Evolutionary conservation across 2,888 invertebrate species (phyloP).

Genomic region (Nycteola revayana): DNA sequence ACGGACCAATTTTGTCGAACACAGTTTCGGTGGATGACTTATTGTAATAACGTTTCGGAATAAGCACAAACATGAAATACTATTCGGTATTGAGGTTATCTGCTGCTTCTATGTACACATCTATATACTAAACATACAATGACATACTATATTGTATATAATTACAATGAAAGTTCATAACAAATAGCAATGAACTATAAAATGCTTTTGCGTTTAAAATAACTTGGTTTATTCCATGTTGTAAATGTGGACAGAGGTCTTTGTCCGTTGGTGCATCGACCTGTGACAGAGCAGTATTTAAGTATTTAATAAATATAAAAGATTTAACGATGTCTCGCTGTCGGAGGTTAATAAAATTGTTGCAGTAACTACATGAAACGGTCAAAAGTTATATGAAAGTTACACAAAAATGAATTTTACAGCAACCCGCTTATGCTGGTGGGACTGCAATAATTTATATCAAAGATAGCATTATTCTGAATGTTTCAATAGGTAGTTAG

Average conservation of each 20-base stretch:
- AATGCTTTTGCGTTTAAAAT: too few relatives aligned
- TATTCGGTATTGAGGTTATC: slow-evolving; percentile 15
- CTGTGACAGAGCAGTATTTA: slow-evolving; percentile 6
- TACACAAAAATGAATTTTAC: too few relatives aligned
- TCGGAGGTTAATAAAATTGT: slow-evolving; percentile 10
- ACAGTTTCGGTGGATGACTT: slow-evolving; percentile 32
- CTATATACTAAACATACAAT: slow-evolving; percentile 16
- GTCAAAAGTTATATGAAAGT: neutral
- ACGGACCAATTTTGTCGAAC: slow-evolving; percentile 45
- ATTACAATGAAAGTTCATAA: too few relatives aligned
- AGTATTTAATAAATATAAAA: slow-evolving; percentile 11
- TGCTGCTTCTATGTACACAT: too few relatives aligned
- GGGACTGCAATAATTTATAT: too few relatives aligned
- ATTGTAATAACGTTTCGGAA: slow-evolving; percentile 31
- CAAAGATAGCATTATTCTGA: too few relatives aligned
- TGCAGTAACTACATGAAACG: slow-evolving; percentile 1
- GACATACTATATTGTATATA: neutral
- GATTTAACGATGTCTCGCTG: slow-evolving; percentile 5
- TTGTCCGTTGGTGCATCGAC: slow-evolving; percentile 12
- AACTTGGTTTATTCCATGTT: slow-evolving; percentile 4
- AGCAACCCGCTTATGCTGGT: too few relatives aligned
- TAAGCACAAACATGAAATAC: slow-evolving; percentile 27
- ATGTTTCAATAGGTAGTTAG: too few relatives aligned
- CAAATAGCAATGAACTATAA: too few relatives aligned
- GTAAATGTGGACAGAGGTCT: slow-evolving; percentile 6